These are phyloP conservation scores for Heteronetta atricapilla DNA, from an alignment of 2,113 vertebrate species.

Conservation along the genomic window DNA sequence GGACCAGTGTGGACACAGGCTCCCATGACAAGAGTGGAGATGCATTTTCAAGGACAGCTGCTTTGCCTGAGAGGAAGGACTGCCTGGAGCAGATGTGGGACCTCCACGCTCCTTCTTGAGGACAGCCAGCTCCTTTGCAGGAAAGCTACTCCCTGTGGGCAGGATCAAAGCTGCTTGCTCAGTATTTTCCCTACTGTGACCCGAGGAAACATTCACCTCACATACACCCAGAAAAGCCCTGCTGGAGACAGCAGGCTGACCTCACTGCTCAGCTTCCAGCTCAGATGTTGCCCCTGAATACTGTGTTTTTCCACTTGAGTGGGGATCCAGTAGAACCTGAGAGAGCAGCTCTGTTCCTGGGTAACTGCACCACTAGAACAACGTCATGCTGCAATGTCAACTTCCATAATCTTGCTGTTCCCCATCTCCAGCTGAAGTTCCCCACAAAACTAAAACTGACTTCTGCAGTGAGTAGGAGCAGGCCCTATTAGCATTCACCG, in stretches of 20 bases:
- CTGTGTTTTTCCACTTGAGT: neutral
- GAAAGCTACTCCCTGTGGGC: neutral
- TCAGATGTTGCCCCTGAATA: neutral
- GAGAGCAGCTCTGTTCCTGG: neutral
- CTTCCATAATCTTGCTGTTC: neutral
- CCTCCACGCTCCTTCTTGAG: neutral
- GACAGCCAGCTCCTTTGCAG: neutral
- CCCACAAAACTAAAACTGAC: accelerated
- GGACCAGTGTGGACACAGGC: neutral
- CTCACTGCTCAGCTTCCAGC: neutral
- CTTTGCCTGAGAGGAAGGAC: neutral
- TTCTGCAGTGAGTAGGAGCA: neutral
- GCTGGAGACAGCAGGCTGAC: neutral
- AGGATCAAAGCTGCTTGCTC: neutral
- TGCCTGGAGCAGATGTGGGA: neutral
- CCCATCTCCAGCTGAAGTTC: neutral
- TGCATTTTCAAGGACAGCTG: neutral
- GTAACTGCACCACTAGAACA: accelerated
- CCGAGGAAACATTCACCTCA: neutral
- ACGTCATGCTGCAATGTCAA: neutral
- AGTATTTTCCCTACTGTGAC: neutral
- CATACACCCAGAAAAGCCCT: neutral
- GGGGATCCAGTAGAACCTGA: neutral
- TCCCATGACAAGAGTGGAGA: neutral
- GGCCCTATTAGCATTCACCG: neutral